Evolutionary conservation across 1,140 invertebrate species (phyloP).

Genomic region (Procambarus virginalis): DNA sequence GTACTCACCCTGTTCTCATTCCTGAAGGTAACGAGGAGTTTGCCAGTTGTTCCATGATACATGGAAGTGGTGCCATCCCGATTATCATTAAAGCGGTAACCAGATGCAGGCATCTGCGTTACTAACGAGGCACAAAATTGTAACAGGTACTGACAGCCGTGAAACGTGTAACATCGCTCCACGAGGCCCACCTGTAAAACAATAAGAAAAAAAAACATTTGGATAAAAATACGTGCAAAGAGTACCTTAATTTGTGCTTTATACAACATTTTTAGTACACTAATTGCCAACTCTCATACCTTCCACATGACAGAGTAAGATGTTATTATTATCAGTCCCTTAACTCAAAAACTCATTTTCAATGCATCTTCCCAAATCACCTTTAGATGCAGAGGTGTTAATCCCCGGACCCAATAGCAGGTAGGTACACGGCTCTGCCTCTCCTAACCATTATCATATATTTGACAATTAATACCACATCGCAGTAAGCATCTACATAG

Average conservation of each 20-base stretch:
- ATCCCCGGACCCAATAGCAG: no score
- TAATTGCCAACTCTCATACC: no score
- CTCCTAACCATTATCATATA: no score
- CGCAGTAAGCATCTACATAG: no score
- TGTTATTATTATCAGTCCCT: no score
- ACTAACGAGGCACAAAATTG: constrained; percentile 82
- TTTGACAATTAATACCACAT: no score
- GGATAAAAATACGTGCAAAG: no score
- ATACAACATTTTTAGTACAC: not conserved
- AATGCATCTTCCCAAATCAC: no score
- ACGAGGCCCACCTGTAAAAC: constrained; percentile 76
- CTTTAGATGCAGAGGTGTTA: no score
- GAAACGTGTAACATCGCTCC: constrained; percentile 82
- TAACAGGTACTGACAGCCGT: constrained; percentile 82
- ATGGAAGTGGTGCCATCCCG: constrained; percentile 83
- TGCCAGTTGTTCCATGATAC: constrained; percentile 79
- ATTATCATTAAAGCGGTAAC: constrained; percentile 81
- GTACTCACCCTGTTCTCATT: constrained; percentile 81
- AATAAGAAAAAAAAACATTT: not conserved
- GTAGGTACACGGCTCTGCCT: no score
- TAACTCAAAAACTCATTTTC: no score
- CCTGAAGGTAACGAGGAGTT: constrained; percentile 82
- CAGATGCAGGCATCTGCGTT: constrained; percentile 78
- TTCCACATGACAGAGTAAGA: no score
- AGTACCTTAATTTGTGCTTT: not conserved